phyloP scores from a whole-genome alignment of 1,140 invertebrate species.

The Orchestia grillus region DNA sequence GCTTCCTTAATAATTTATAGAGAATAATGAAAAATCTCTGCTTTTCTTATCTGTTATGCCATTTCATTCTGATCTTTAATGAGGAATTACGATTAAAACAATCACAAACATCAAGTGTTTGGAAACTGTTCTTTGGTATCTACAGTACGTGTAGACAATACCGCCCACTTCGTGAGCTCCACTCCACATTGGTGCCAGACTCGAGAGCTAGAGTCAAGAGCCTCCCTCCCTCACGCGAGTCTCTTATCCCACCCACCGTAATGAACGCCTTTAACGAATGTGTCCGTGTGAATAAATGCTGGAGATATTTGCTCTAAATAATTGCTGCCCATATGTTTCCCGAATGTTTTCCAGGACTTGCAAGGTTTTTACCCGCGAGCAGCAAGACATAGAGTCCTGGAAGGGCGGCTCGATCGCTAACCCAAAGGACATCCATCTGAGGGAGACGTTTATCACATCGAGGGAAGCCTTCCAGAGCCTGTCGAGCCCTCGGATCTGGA shows the following conservation, averaged over 20 bases:
- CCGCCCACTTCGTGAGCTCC: too few relatives aligned
- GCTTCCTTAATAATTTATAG: too few relatives aligned
- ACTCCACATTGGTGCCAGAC: too few relatives aligned
- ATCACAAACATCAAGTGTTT: too few relatives aligned
- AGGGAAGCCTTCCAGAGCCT: not conserved
- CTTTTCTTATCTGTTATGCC: too few relatives aligned
- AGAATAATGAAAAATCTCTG: too few relatives aligned
- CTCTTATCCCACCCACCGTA: not conserved
- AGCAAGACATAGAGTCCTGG: not conserved
- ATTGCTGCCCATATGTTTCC: not conserved
- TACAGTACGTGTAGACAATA: too few relatives aligned
- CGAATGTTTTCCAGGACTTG: not conserved
- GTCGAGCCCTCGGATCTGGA: not conserved
- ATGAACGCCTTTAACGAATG: not conserved
- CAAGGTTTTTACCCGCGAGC: not conserved
- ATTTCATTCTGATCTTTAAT: too few relatives aligned
- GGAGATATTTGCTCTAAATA: not conserved
- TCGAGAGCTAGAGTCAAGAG: too few relatives aligned
- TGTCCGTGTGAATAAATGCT: not conserved
- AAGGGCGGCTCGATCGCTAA: not conserved
- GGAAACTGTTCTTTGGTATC: too few relatives aligned
- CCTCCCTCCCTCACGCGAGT: too few relatives aligned
- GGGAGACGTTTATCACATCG: slow-evolving; percentile 32
- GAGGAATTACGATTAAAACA: too few relatives aligned
- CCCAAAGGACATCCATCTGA: not conserved